These are phyloP conservation scores for Cryptocheilus praepositus DNA, from an alignment of 2,888 invertebrate genomes.

Conservation along the genomic window DNA sequence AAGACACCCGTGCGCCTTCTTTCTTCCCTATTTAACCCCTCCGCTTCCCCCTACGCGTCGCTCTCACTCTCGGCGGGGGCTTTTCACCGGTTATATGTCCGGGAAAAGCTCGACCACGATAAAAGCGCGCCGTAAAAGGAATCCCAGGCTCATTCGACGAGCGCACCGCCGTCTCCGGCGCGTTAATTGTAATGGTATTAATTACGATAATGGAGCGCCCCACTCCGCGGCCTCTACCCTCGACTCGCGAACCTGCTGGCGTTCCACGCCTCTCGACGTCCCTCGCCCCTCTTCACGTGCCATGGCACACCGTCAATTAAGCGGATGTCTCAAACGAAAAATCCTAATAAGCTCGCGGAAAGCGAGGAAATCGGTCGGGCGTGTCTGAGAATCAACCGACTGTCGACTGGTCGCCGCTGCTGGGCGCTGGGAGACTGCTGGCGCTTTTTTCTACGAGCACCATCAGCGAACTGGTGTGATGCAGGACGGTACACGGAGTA, in stretches of 20 bases:
- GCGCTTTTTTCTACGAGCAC: too few species aligned
- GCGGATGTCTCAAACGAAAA: constrained; percentile 55
- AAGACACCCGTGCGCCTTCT: too few species aligned
- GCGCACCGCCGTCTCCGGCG: constrained; percentile 49
- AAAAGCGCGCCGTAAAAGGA: constrained; percentile 57
- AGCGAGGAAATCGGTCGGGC: too few species aligned
- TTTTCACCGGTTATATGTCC: constrained; percentile 46
- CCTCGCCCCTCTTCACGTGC: constrained; percentile 21
- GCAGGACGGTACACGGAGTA: constrained; percentile 20
- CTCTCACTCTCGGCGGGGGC: constrained; percentile 7
- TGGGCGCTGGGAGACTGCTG: too few species aligned
- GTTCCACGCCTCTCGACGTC: constrained; percentile 26
- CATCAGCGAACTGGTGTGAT: too few species aligned
- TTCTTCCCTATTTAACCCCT: too few species aligned
- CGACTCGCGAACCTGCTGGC: constrained; percentile 3
- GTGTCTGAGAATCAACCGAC: too few species aligned
- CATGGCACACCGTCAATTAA: constrained; percentile 46
- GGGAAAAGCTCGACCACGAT: constrained; percentile 52
- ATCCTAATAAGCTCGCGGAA: constrained; percentile 52
- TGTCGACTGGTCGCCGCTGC: too few species aligned
- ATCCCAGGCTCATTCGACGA: constrained; percentile 46
- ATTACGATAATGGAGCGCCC: constrained; percentile 71
- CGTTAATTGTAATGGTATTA: constrained; percentile 72
- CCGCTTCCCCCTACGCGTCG: too few species aligned
- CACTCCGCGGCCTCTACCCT: not conserved